Percentiles rank a stretch among this genome's conserved stretches.
Conservation (phyloP, 2,113 vertebrate species). For the Saguinus midas region DNA sequence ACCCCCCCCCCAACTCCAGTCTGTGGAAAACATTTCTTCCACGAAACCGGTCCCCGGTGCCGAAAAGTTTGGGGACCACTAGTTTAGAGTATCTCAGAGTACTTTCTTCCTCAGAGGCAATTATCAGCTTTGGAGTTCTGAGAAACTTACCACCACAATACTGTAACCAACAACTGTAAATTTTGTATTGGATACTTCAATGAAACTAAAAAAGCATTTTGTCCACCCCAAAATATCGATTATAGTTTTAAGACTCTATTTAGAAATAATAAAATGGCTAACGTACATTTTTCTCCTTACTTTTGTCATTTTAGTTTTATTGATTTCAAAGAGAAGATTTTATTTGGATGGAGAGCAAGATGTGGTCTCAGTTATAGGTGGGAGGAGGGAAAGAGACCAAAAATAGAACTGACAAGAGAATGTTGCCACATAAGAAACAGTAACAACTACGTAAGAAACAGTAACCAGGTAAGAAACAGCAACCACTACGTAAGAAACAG, state of each 20-base stretch:
- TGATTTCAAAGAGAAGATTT: not conserved
- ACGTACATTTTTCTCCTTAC: not conserved
- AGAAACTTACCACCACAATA: not conserved
- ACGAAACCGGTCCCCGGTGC: too few species aligned
- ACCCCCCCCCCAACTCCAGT: too few species aligned
- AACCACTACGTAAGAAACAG: too few species aligned
- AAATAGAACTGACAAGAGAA: not conserved
- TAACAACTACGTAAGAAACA: not conserved
- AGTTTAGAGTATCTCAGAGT: not conserved
- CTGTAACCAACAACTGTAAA: not conserved
- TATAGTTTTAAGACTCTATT: slow-evolving; percentile 1
- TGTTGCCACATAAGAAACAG: not conserved
- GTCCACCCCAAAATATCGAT: not conserved
- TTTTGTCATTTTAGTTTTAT: not conserved
- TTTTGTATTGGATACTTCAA: not conserved
- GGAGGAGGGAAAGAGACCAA: not conserved
- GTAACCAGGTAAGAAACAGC: too few species aligned
- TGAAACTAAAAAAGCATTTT: not conserved
- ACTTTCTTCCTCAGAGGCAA: not conserved
- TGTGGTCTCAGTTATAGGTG: not conserved
- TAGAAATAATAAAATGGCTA: not conserved
- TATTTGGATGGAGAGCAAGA: not conserved
- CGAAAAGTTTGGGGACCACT: too few species aligned
- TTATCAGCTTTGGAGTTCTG: not conserved
- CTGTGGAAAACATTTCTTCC: too few species aligned